A percentile compares a stretch with the other conserved stretches of the same genome.
These are phyloP conservation scores for Centropyge bicolor DNA, from an alignment of 2,797 vertebrate genomes.

Conservation along the genomic window DNA sequence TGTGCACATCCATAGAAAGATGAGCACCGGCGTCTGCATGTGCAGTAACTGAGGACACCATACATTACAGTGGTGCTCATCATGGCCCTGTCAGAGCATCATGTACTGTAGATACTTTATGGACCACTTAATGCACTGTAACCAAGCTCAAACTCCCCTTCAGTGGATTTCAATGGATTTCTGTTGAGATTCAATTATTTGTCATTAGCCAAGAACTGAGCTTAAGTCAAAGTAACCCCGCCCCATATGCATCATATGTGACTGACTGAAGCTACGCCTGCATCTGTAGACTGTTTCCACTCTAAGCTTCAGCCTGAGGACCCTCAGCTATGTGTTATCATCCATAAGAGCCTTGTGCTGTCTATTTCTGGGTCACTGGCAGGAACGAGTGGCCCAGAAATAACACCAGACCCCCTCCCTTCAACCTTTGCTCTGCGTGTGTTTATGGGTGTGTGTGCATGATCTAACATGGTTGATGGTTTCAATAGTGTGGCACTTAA, in stretches of 20 bases:
- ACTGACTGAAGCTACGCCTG: conserved; percentile 7
- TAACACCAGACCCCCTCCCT: conserved; percentile 49
- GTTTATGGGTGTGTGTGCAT: conserved; percentile 10
- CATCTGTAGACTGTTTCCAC: conserved; percentile 22
- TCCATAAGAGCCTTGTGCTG: conserved; percentile 63
- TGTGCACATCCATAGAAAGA: conserved; percentile 19
- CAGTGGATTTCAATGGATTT: conserved; percentile 37
- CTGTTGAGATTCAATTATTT: conserved; percentile 35
- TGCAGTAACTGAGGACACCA: neutral
- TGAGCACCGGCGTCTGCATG: conserved; percentile 5
- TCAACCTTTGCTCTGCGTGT: conserved; percentile 34
- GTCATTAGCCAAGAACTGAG: conserved; percentile 33
- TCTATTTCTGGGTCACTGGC: conserved; percentile 69
- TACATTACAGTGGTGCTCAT: conserved; percentile 9
- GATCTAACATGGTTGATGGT: conserved; percentile 14
- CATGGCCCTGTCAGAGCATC: conserved; percentile 5
- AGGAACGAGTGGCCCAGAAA: conserved; percentile 66
- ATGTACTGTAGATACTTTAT: conserved; percentile 44
- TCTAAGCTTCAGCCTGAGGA: conserved; percentile 40
- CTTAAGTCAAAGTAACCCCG: conserved; percentile 8
- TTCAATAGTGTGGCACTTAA: neutral
- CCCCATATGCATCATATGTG: neutral
- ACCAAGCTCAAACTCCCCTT: conserved; percentile 22
- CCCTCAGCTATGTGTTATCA: conserved; percentile 49
- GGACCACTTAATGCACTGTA: neutral